Evolutionary conservation across 2,888 invertebrate genomes (phyloP).

Genomic region (Tetheella fluctuosa): DNA sequence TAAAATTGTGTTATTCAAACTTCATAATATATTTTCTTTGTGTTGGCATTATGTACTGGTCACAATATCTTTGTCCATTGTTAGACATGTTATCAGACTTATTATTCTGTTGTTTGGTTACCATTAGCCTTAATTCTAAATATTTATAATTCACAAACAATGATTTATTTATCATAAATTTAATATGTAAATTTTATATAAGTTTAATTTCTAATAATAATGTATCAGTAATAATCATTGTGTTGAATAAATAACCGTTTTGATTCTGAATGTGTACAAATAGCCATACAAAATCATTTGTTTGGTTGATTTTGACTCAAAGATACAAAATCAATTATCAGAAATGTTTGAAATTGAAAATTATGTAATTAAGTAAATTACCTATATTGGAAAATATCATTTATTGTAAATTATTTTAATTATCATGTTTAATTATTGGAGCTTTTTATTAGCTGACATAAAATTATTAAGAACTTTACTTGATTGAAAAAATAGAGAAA

Average conservation of each 20-base stretch:
- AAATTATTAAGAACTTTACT: no score
- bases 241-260: not conserved
- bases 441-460: no score
- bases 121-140: not conserved
- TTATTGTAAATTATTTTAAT: no score
- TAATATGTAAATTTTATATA: not conserved
- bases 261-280: no score
- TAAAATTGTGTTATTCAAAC: not conserved
- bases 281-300: no score
- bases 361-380: no score
- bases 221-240: not conserved
- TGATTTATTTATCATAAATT: not conserved
- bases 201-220: not conserved
- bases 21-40: not conserved
- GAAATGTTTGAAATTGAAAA: no score
- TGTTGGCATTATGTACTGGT: not conserved
- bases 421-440: no score
- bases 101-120: conserved; percentile 6
- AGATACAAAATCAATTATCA: no score
- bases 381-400: no score
- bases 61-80: conserved; percentile 9
- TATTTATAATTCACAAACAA: conserved; percentile 8
- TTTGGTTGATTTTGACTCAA: no score
- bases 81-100: not conserved
- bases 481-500: no score